Conservation (phyloP, 2,113 vertebrate genomes). For the Pseudopodoces humilis region DNA sequence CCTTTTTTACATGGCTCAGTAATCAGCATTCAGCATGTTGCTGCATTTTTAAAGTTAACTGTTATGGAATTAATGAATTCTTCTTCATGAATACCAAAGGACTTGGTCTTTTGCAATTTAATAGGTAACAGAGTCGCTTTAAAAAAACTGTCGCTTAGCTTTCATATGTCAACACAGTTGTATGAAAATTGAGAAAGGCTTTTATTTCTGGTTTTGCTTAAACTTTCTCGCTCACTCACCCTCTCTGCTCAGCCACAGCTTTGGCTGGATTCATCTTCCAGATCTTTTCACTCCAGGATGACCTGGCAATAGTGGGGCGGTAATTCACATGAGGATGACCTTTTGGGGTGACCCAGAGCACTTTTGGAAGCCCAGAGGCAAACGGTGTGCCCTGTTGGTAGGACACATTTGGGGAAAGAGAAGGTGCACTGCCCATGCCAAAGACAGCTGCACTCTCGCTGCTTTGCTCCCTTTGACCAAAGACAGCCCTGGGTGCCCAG, state of each 20-base stretch:
- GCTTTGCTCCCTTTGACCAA: not conserved
- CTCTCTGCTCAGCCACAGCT: not conserved
- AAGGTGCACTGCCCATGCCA: rapidly evolving
- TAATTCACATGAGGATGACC: not conserved
- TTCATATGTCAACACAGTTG: not conserved
- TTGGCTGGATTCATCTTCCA: not conserved
- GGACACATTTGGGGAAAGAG: not conserved
- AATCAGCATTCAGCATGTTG: conserved; percentile 46
- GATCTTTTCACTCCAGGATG: not conserved
- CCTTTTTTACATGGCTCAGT: not conserved
- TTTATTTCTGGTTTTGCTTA: not conserved
- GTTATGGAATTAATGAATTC: conserved; percentile 48
- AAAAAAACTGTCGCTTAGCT: conserved; percentile 33
- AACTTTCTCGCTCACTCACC: not conserved
- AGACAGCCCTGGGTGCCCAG: not conserved
- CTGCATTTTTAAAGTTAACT: conserved; percentile 25
- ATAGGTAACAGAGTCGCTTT: conserved; percentile 21
- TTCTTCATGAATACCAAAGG: conserved; percentile 49
- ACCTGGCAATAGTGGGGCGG: not conserved
- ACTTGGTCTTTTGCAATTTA: conserved; percentile 12
- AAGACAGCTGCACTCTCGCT: not conserved
- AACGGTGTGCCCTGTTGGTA: rapidly evolving
- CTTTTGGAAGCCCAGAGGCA: not conserved
- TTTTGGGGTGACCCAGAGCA: rapidly evolving
- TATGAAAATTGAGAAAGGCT: not conserved